Conservation (phyloP, 1,140 invertebrate genomes). For the Papilio dardanus region DNA sequence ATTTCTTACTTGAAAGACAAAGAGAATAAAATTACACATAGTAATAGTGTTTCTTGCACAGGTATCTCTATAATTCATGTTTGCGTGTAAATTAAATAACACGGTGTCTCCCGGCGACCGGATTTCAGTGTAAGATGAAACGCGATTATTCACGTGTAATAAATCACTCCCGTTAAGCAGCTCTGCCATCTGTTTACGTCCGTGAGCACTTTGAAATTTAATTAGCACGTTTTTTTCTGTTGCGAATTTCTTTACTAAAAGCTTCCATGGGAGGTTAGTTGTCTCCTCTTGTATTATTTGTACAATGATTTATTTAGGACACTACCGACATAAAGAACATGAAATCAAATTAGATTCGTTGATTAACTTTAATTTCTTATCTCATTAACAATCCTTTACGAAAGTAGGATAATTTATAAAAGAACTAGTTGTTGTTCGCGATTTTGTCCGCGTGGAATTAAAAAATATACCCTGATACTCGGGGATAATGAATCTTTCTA, state of each 20-base stretch:
- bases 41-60: constrained; percentile 28
- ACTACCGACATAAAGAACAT: background rate
- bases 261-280: background rate
- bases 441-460: no score
- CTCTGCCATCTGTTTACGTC: constrained; percentile 63
- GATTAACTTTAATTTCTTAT: no score
- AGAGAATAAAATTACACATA: background rate
- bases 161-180: constrained; percentile 62
- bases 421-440: no score
- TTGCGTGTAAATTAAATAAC: constrained; percentile 47
- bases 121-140: constrained; percentile 68
- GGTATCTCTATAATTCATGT: constrained; percentile 51
- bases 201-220: constrained; percentile 62
- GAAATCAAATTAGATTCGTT: no score
- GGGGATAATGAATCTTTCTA: no score
- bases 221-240: constrained; percentile 72
- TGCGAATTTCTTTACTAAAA: constrained; percentile 46
- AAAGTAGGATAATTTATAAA: no score
- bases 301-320: background rate
- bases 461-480: no score
- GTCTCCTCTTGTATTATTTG: background rate
- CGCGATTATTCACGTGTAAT: constrained; percentile 71
- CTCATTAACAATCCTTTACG: no score
- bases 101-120: constrained; percentile 51
- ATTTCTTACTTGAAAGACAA: background rate